Evolutionary conservation across 2,888 invertebrate species (phyloP), one percentile per base, ranked within the genome.

Genomic region (Torymus aiolomorphi): DNA sequence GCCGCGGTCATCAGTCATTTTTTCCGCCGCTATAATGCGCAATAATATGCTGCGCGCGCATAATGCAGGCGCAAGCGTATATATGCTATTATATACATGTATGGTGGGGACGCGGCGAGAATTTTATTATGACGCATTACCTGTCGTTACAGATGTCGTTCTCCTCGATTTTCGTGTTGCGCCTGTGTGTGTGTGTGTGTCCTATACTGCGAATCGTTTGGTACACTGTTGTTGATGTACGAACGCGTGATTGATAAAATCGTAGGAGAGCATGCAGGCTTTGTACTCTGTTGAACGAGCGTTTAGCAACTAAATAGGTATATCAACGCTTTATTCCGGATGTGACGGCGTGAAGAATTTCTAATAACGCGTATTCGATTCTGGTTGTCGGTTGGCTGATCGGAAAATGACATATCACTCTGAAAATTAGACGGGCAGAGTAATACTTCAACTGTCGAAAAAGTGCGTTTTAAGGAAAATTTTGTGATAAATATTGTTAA

Each of bases 71-170:
- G 52, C 76, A 31, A 12, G 52, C 18, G n/a, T n/a, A 13, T 54
- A 14, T 14, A 61, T 20, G 52, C 2, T 10, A 31, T 56, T 31
- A 24, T 31, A 24, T 52, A 18, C 20, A 2, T 62, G 11, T 66
- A 13, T 66, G 52, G 56, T 13, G 8, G 10, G 14, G 18, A 8
- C 31, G 59, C 42, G 24, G 16, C 87, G 88, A 89, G 86, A 83
- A 88, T 89, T 89, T 88, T 89, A 89, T 89, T 89, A 88, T 89
- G 89, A 89, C 85, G 87, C 87, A 89, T 89, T 85, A 85, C 85
- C 84, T 84, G 85, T 86, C 85, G 84, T 86, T 86, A 84, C 85
- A 84, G 83, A 77, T 85, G 86, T 83, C 83, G 78, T 80, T 1
- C 51, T 1, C 52, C 16, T 42, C 20, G 20, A 20, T 20, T 20